Evolutionary conservation across 2,113 vertebrate species (phyloP), one percentile per base, ranked within the genome.

Genomic region (Chitala chitala): DNA sequence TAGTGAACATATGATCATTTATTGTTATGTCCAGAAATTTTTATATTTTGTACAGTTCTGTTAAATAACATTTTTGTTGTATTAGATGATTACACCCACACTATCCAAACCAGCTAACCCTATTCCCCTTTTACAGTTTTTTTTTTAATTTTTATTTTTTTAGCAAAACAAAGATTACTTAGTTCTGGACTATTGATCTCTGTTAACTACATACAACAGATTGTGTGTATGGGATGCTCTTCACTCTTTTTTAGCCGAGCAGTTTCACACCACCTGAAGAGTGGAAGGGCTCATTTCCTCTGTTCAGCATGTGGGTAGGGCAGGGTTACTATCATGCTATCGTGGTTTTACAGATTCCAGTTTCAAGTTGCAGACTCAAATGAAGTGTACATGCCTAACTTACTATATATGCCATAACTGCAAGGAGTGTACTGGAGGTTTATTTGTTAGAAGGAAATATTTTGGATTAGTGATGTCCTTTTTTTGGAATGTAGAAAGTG

Each of bases 131-230:
- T 17, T 29, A 31, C 26, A 42, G 22, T n/a, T n/a, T n/a, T n/a
- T n/a, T n/a, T n/a, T n/a, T n/a, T n/a, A n/a, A n/a, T n/a, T n/a
- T n/a, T n/a, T n/a, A n/a, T n/a, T n/a, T n/a, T n/a, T n/a, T n/a
- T n/a, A n/a, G n/a, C n/a, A n/a, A n/a, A n/a, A n/a, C n/a, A n/a
- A n/a, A n/a, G n/a, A 51, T 12, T 46, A 13, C 15, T 46, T 5
- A 51, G 44, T 42, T 61, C 7, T 17, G 12, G 13, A 15, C 15
- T n/a, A 10, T 44, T 20, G 20, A n/a, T 5, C 33, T 6, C 24
- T 50, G 29, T 58, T 73, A 44, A 73, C 29, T n/a, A 17, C 17
- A 51, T 73, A 50, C 36, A 64, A 24, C 44, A 36, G 42, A 73
- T 33, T 4, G 36, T 20, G 61, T 61, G n/a, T 44, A 33, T 9